Evolutionary conservation across 2,797 vertebrate species (phyloP).

Genomic region (Microcaecilia unicolor): DNA sequence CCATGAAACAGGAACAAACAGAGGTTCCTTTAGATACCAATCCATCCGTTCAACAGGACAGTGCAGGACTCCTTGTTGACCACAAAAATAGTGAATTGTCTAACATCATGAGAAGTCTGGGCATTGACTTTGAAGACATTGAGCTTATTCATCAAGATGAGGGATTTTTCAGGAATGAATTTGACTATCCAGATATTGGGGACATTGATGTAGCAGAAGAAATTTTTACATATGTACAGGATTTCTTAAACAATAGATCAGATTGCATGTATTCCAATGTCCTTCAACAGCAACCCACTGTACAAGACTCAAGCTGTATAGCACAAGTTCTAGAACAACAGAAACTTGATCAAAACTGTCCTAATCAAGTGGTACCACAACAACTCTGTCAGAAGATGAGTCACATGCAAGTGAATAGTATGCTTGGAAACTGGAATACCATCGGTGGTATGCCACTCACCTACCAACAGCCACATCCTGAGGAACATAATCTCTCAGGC

Average conservation of each 20-base stretch:
- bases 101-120: conserved; percentile 64
- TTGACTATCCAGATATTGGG: conserved; percentile 42
- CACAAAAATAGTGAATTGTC: conserved; percentile 58
- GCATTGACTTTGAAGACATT: conserved; percentile 58
- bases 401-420: conserved; percentile 55
- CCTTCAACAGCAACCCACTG: conserved; percentile 36
- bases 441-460: conserved; percentile 17
- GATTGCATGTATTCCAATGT: conserved; percentile 39
- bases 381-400: conserved; percentile 58
- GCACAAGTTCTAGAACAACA: conserved; percentile 35
- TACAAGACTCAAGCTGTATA: conserved; percentile 40
- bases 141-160: conserved; percentile 57
- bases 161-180: conserved; percentile 54
- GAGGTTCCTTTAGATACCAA: conserved; percentile 29
- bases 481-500: conserved; percentile 32
- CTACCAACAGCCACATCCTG: conserved; percentile 41
- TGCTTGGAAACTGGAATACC: conserved; percentile 45
- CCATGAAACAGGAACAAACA: conserved; percentile 43
- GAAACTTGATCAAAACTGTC: conserved; percentile 32
- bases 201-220: conserved; percentile 61
- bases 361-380: conserved; percentile 30
- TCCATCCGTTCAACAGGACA: conserved; percentile 25
- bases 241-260: conserved; percentile 53
- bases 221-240: conserved; percentile 63
- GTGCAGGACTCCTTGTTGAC: conserved; percentile 37